phyloP scores from a whole-genome alignment of 2,113 vertebrate genomes.

The Microcebus ravelobensis region DNA sequence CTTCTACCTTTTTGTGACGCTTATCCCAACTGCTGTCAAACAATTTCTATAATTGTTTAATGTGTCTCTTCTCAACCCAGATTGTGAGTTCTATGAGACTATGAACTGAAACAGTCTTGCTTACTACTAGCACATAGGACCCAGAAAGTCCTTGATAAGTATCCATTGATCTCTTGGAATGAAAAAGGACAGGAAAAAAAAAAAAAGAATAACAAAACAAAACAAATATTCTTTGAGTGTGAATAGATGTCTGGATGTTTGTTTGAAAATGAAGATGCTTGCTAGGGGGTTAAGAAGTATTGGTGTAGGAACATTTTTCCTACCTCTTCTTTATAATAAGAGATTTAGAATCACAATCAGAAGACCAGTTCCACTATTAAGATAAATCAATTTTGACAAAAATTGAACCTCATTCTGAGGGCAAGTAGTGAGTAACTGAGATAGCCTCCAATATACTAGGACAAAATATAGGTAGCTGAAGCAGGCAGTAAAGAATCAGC shows the following conservation, averaged over 20 bases:
- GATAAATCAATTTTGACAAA: conserved; percentile 44
- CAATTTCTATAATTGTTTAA: background rate
- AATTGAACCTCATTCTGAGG: conserved; percentile 18
- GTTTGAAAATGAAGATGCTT: background rate
- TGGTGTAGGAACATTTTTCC: background rate
- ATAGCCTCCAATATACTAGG: background rate
- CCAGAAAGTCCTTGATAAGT: background rate
- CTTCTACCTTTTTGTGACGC: background rate
- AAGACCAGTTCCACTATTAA: background rate
- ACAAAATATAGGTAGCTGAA: conserved; percentile 6
- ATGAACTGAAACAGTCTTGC: conserved; percentile 8
- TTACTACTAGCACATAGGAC: background rate
- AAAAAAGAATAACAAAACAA: too few species aligned
- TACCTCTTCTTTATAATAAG: background rate
- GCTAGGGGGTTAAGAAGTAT: background rate
- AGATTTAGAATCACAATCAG: conserved; percentile 22
- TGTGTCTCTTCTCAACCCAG: background rate
- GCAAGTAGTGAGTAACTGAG: conserved; percentile 1
- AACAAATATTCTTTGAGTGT: background rate
- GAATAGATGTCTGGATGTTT: background rate
- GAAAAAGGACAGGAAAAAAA: too few species aligned
- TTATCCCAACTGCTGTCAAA: background rate
- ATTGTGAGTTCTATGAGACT: background rate
- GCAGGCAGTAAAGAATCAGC: background rate
- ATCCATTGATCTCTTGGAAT: background rate